Base-by-base conservation (phyloP, 2,113 vertebrate genomes). In the Nansenia antarctica region DNA sequence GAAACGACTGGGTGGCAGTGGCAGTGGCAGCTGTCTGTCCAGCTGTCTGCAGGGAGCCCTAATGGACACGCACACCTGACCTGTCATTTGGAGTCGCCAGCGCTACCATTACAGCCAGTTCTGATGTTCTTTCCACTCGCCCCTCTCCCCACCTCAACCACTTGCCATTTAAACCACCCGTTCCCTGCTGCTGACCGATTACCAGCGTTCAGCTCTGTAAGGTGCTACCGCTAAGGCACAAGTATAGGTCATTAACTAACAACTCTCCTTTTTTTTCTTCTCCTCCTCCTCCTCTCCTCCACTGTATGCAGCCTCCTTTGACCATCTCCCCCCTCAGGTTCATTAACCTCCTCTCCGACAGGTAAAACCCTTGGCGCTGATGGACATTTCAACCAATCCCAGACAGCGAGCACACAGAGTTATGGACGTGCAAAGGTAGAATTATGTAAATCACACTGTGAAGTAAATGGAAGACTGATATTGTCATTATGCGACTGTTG, bases 21-120 rank as follows among this genome's bases (percentile, higher is more conserved):
- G n/a, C n/a, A n/a, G n/a, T n/a, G n/a, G n/a, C n/a, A n/a, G n/a
- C n/a, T n/a, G 12, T 1, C n/a, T 49, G 15, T 5, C 18, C 45
- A 8, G n/a, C 27, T 34, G 91, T n/a, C n/a, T n/a, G n/a, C n/a
- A n/a, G n/a, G n/a, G n/a, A n/a, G n/a, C n/a, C n/a, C n/a, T n/a
- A n/a, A n/a, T n/a, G n/a, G n/a, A n/a, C n/a, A n/a, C n/a, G n/a
- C n/a, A n/a, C n/a, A n/a, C 93, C 91, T 92, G 93, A 90, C 92
- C 92, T 92, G 91, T 92, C 93, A 95, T 95, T 95, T 7, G 86
- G 91, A 93, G 92, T 93, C 90, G 92, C 92, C 92, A 93, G 92
- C 92, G 92, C 91, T 92, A 93, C 93, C 93, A 94, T 93, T 90
- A 75, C 92, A 92, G 93, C 93, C 93, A 93, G 92, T 92, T 93